phyloP scores from a whole-genome alignment of 1,140 invertebrate species.

The Leptinotarsa texana region DNA sequence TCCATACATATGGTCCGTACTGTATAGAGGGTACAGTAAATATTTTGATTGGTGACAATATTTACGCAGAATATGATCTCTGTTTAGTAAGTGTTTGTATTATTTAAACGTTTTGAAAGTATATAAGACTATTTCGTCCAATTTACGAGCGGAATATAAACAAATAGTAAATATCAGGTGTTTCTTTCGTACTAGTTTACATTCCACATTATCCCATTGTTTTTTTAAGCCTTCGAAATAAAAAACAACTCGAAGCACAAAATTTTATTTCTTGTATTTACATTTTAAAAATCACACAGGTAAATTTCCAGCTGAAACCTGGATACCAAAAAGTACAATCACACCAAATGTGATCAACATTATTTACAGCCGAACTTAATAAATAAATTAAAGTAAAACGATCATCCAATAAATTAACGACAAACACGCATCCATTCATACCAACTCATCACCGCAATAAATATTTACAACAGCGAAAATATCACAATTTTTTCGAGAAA shows the following conservation, averaged over 20 bases:
- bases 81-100: too few relatives aligned
- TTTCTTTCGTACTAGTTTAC: too few relatives aligned
- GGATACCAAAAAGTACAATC: slow-evolving; percentile 20
- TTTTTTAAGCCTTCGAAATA: not conserved
- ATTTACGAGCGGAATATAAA: too few relatives aligned
- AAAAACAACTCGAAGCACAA: not conserved
- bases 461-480: slow-evolving; percentile 28
- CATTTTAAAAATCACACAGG: slow-evolving; percentile 9
- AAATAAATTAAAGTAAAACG: slow-evolving; percentile 17
- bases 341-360: slow-evolving; percentile 16
- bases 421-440: slow-evolving; percentile 13
- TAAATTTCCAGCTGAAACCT: slow-evolving; percentile 21
- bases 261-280: slow-evolving; percentile 5
- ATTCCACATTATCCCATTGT: not conserved
- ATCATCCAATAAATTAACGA: slow-evolving; percentile 26
- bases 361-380: slow-evolving; percentile 8
- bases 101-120: too few relatives aligned
- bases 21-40: too few relatives aligned
- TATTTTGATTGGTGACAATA: too few relatives aligned
- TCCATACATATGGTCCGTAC: too few relatives aligned
- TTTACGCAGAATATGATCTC: too few relatives aligned
- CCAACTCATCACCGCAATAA: slow-evolving; percentile 21
- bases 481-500: slow-evolving; percentile 17
- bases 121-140: too few relatives aligned
- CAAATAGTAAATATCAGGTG: too few relatives aligned